phyloP scores from a whole-genome alignment of 1,140 invertebrate genomes.

The Philotrypesis tridentata region DNA sequence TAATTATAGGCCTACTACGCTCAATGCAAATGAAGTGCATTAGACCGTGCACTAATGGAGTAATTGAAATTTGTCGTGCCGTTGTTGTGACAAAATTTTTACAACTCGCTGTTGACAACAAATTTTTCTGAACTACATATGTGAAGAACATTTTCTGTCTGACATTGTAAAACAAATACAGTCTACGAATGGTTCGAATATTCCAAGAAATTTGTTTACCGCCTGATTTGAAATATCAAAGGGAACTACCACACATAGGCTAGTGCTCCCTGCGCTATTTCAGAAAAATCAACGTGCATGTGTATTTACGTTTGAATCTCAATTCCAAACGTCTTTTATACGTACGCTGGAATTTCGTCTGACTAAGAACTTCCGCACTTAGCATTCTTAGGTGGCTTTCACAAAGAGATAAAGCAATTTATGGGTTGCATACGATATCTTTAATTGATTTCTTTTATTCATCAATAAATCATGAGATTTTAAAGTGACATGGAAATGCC shows the following conservation, averaged over 20 bases:
- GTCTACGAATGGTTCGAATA: neutral
- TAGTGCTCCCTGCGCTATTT: neutral
- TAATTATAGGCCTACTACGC: neutral
- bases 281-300: neutral
- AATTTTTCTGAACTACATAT: too few relatives aligned
- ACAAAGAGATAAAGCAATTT: constrained; percentile 16
- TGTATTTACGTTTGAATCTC: neutral
- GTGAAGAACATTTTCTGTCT: too few relatives aligned
- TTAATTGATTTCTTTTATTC: neutral
- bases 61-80: neutral
- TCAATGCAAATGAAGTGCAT: neutral
- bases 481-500: neutral
- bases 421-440: neutral
- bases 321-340: neutral
- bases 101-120: too few relatives aligned
- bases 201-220: neutral
- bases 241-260: neutral
- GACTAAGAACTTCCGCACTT: neutral
- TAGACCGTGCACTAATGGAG: neutral
- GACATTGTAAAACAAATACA: neutral
- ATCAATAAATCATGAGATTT: constrained; percentile 8
- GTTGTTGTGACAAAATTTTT: neutral
- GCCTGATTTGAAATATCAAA: neutral
- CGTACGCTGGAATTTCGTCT: neutral
- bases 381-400: neutral